phyloP scores from a whole-genome alignment of 2,113 vertebrate genomes.

The Hylia prasina region DNA sequence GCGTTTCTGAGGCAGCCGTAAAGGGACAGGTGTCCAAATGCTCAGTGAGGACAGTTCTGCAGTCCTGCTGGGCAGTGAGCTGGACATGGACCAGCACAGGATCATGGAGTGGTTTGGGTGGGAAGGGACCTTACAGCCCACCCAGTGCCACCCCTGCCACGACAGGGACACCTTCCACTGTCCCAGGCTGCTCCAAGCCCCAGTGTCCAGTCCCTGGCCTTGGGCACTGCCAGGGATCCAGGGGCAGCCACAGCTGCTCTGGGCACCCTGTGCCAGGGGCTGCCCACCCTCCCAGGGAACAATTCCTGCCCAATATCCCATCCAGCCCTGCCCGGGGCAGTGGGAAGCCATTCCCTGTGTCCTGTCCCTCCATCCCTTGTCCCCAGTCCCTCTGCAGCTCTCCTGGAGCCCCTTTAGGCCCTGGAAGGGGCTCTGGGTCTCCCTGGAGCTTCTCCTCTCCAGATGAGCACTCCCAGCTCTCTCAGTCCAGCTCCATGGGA shows the following conservation, averaged over 20 bases:
- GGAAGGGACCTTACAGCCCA: rapidly evolving
- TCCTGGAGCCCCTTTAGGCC: not conserved
- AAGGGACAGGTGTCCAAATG: not conserved
- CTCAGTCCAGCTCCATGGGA: not conserved
- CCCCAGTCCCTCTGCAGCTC: not conserved
- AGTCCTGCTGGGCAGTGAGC: not conserved
- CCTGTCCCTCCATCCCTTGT: not conserved
- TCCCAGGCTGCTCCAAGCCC: not conserved
- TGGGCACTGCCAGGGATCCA: not conserved
- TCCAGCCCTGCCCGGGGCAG: rapidly evolving
- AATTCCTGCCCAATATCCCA: not conserved
- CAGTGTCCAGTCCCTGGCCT: not conserved
- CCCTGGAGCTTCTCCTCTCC: not conserved
- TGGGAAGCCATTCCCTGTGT: not conserved
- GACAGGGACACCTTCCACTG: not conserved
- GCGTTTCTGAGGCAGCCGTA: not conserved
- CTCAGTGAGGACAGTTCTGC: not conserved
- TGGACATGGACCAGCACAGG: not conserved
- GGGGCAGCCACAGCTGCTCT: not conserved
- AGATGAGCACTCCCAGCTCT: rapidly evolving
- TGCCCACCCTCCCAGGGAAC: not conserved
- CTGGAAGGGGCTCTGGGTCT: not conserved
- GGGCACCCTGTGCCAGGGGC: not conserved
- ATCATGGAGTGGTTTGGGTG: not conserved
- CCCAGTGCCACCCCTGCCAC: not conserved